phyloP scores from a whole-genome alignment of 2,113 vertebrate species.

The Myotis lucifugus region DNA sequence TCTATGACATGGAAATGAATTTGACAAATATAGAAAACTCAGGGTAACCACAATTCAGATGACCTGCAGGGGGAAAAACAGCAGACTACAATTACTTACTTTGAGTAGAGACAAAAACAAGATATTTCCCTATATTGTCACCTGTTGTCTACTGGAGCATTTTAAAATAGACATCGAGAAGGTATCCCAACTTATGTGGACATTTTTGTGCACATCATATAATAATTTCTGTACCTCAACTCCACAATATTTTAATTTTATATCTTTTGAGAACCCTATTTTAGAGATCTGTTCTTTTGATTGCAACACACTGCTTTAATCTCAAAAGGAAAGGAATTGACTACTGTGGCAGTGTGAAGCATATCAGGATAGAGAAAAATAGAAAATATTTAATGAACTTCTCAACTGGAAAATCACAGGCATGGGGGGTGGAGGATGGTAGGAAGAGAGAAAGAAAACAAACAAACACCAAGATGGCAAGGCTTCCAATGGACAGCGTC shows the following conservation, averaged over 20 bases:
- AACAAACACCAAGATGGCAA: constrained; percentile 20
- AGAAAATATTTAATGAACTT: constrained; percentile 67
- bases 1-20: not conserved
- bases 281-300: constrained; percentile 48
- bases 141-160: constrained; percentile 45
- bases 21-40: constrained; percentile 35
- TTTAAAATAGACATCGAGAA: constrained; percentile 42
- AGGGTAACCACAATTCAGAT: constrained; percentile 33
- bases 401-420: constrained; percentile 21
- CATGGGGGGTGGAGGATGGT: not conserved
- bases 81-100: constrained; percentile 15
- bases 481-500: constrained; percentile 60
- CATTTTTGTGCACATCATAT: constrained; percentile 25
- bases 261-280: not conserved
- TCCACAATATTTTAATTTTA: constrained; percentile 61
- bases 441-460: constrained; percentile 27
- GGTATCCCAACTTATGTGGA: not conserved
- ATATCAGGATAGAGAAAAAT: constrained; percentile 40
- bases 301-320: constrained; percentile 34
- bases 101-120: constrained; percentile 46
- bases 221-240: constrained; percentile 54
- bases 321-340: constrained; percentile 58
- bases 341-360: constrained; percentile 46
- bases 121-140: not conserved
- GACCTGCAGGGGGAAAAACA: not conserved